Percentiles rank a stretch among this genome's conserved stretches.
Evolutionary conservation across 2,113 vertebrate genomes (phyloP).

Genomic region (Eubucco bourcierii): DNA sequence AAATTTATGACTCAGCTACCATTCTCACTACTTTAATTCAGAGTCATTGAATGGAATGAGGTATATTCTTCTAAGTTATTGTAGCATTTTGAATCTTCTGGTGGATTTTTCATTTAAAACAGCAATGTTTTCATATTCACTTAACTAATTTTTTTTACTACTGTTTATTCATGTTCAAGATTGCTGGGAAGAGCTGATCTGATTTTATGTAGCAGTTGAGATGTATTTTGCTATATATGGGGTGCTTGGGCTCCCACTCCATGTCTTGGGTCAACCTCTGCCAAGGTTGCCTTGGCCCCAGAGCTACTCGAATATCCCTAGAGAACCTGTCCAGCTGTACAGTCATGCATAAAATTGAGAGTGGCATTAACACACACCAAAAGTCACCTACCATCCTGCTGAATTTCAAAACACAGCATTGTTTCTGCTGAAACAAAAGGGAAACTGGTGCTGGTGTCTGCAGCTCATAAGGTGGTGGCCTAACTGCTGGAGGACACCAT

Average conservation of each 20-base stretch:
- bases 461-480: fast-evolving
- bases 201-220: not conserved
- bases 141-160: not conserved
- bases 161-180: not conserved
- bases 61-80: not conserved
- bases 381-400: not conserved
- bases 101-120: not conserved
- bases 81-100: not conserved
- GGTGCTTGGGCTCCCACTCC: not conserved
- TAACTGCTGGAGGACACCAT: not conserved
- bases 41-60: not conserved
- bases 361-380: not conserved
- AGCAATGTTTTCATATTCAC: not conserved
- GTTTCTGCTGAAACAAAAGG: not conserved
- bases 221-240: not conserved
- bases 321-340: not conserved
- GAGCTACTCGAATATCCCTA: not conserved
- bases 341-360: not conserved
- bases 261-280: not conserved
- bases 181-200: not conserved
- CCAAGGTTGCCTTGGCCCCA: not conserved
- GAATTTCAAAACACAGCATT: not conserved
- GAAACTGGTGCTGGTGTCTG: not conserved
- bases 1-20: not conserved
- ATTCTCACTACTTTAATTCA: not conserved